Conservation (phyloP, 1,140 invertebrate genomes). For the Harpegnathos saltator region DNA sequence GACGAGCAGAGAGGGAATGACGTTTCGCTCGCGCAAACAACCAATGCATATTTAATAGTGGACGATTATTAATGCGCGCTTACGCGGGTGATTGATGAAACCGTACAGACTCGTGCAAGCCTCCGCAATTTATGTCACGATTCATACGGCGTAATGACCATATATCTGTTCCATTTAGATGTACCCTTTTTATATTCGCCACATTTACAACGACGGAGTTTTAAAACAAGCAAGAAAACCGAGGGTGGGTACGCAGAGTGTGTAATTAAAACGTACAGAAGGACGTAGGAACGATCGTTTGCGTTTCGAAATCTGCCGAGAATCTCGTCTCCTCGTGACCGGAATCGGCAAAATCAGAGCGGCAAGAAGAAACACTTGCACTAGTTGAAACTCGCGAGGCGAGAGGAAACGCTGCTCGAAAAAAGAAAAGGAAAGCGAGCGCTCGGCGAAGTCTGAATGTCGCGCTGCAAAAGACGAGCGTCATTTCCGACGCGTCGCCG, state of each 20-base stretch:
- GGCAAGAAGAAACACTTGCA: no score
- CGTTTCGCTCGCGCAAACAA: conserved; percentile 68
- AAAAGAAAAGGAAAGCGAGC: conserved; percentile 7
- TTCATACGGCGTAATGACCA: conserved; percentile 32
- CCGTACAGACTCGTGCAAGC: conserved; percentile 34
- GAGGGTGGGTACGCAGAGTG: no score
- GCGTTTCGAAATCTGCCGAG: background rate
- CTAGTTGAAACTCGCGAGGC: no score
- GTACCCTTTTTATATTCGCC: background rate
- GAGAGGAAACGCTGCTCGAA: no score
- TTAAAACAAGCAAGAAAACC: background rate
- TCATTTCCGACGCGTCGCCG: conserved; percentile 5
- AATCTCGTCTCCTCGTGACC: background rate
- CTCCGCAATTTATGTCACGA: conserved; percentile 61
- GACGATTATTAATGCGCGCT: conserved; percentile 80
- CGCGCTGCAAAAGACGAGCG: background rate
- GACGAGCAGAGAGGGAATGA: no score
- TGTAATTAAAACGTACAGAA: background rate
- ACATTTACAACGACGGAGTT: background rate
- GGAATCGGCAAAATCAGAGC: no score
- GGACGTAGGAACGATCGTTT: background rate
- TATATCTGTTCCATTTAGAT: conserved; percentile 24
- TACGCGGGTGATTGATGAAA: conserved; percentile 79
- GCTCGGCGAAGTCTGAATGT: background rate
- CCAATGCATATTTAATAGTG: conserved; percentile 80